These are phyloP conservation scores for Anseranas semipalmata DNA, from an alignment of 2,113 vertebrate species.

Conservation along the genomic window DNA sequence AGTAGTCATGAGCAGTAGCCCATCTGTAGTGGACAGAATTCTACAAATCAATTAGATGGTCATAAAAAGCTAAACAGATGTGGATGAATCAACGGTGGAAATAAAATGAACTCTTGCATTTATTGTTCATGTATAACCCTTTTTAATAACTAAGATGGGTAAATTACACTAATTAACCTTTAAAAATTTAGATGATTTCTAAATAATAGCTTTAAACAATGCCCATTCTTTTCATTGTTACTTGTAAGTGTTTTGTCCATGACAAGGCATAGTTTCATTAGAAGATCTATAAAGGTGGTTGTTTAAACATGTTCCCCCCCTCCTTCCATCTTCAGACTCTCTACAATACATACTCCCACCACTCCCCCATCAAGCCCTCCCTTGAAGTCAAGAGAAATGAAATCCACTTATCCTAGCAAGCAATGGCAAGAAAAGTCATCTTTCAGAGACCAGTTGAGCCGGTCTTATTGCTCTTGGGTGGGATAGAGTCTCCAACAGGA, in stretches of 20 bases:
- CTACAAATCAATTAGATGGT: conserved; percentile 84
- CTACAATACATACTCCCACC: background rate
- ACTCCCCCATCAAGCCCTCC: background rate
- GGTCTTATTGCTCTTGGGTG: background rate
- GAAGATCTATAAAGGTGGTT: conserved; percentile 31
- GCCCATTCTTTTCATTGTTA: conserved; percentile 65
- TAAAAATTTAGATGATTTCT: conserved; percentile 86
- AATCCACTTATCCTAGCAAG: background rate
- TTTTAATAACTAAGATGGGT: conserved; percentile 86
- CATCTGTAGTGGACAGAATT: conserved; percentile 86
- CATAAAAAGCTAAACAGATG: conserved; percentile 80
- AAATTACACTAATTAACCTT: conserved; percentile 97
- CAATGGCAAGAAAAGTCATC: background rate
- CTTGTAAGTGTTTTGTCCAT: conserved; percentile 68
- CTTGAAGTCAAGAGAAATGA: background rate
- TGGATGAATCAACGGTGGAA: conserved; percentile 77
- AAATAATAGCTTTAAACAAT: conserved; percentile 92
- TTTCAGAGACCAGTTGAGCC: background rate
- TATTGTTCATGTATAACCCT: conserved; percentile 85
- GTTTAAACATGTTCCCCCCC: background rate
- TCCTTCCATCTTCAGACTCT: background rate
- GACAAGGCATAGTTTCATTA: conserved; percentile 60
- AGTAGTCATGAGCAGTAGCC: conserved; percentile 75
- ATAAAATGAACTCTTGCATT: conserved; percentile 82
- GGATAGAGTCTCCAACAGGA: background rate